Evolutionary conservation across 2,113 vertebrate species (phyloP).

Genomic region (Anseranas semipalmata): DNA sequence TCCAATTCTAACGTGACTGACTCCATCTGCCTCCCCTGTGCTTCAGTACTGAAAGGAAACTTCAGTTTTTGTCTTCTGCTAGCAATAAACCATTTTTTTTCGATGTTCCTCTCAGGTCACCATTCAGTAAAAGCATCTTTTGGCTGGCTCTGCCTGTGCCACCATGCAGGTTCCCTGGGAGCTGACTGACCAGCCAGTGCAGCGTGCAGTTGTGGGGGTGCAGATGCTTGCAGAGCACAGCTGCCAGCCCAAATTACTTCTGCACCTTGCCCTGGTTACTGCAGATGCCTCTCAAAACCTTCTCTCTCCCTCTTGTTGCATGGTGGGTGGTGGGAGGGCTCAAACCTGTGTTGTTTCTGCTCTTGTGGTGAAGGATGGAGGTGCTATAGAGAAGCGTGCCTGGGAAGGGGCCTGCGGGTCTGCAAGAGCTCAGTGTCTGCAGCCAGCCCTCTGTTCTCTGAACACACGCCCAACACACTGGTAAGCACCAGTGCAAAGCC

Average conservation of each 20-base stretch:
- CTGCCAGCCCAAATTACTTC: neutral
- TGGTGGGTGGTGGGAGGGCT: neutral
- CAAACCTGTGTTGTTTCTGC: neutral
- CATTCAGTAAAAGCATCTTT: neutral
- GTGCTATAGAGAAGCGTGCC: neutral
- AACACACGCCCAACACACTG: fast-evolving
- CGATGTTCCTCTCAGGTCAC: neutral
- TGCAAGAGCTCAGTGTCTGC: neutral
- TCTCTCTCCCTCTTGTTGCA: neutral
- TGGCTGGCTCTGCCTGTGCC: neutral
- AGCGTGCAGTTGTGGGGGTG: fast-evolving
- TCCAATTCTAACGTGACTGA: neutral
- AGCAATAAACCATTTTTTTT: neutral
- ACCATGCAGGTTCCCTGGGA: neutral
- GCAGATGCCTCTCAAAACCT: neutral
- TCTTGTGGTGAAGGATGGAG: neutral
- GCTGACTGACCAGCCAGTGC: neutral
- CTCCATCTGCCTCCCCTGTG: neutral
- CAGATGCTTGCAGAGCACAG: fast-evolving
- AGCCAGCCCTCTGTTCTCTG: too few relatives aligned
- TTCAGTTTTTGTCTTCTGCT: neutral
- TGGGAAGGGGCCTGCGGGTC: neutral
- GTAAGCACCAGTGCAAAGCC: neutral
- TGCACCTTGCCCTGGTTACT: neutral
- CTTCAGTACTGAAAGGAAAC: neutral